These are phyloP conservation scores for Gnatocerus cornutus DNA, from an alignment of 2,888 invertebrate species.

Conservation along the genomic window DNA sequence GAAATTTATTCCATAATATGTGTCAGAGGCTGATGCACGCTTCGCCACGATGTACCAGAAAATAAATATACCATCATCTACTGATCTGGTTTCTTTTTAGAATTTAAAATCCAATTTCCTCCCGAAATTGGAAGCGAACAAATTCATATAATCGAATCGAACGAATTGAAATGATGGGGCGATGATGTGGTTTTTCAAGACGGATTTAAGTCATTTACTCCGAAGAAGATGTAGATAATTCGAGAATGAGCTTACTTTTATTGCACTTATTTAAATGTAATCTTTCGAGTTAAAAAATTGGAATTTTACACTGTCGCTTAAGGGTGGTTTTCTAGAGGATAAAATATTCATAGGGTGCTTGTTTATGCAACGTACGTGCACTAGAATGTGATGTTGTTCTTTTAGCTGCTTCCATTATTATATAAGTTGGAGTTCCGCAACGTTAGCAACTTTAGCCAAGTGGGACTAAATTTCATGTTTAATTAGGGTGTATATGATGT, in stretches of 20 bases:
- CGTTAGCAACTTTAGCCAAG: conserved; percentile 4
- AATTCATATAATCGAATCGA: conserved; percentile 36
- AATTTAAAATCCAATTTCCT: conserved; percentile 46
- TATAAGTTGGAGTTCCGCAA: not conserved
- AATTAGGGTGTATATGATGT: conserved; percentile 19
- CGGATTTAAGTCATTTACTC: conserved; percentile 37
- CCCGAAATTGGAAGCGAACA: conserved; percentile 42
- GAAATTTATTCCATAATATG: conserved; percentile 45
- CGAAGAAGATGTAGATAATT: conserved; percentile 21
- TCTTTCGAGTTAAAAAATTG: too few species aligned
- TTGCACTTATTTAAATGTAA: too few species aligned
- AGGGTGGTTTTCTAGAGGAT: too few species aligned
- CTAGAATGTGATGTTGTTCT: not conserved
- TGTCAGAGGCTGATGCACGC: conserved; percentile 37
- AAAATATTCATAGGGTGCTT: not conserved
- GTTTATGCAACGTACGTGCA: conserved; percentile 8
- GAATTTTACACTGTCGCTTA: too few species aligned
- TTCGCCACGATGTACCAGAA: conserved; percentile 17
- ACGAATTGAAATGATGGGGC: conserved; percentile 30
- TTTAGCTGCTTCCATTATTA: not conserved
- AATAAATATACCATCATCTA: conserved; percentile 39
- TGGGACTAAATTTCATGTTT: conserved; percentile 16
- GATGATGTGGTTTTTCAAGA: conserved; percentile 34
- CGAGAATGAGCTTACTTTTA: too few species aligned
- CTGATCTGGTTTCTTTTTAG: conserved; percentile 43